These are phyloP conservation scores for Drosophila micromelanica DNA, from an alignment of 1,140 invertebrate genomes.

Conservation along the genomic window DNA sequence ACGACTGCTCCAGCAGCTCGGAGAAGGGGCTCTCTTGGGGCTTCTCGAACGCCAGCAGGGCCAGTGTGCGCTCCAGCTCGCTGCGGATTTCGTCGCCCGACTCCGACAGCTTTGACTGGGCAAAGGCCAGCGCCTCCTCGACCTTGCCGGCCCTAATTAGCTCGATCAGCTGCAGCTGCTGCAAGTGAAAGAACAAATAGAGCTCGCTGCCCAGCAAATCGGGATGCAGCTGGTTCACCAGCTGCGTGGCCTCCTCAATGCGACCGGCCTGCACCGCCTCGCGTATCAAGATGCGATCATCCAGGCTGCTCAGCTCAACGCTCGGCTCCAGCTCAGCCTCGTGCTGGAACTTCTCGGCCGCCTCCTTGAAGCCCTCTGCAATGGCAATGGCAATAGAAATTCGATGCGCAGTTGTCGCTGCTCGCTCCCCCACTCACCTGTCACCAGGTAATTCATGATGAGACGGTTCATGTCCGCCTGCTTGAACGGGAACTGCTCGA, in stretches of 20 bases:
- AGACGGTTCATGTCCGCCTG: constrained; percentile 97
- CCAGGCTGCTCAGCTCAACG: constrained; percentile 94
- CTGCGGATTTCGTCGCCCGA: constrained; percentile 92
- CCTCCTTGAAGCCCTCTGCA: constrained; percentile 98
- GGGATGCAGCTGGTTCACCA: constrained; percentile 97
- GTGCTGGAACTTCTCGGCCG: constrained; percentile 97
- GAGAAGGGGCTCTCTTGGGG: constrained; percentile 97
- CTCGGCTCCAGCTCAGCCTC: constrained; percentile 95
- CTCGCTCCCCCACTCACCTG: constrained; percentile 83
- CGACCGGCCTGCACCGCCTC: constrained; percentile 97
- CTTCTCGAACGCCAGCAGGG: constrained; percentile 98
- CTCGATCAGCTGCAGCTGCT: constrained; percentile 98
- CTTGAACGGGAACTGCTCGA: constrained; percentile 93
- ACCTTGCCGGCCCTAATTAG: constrained; percentile 94
- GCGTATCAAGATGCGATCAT: constrained; percentile 96
- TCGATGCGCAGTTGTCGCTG: background rate
- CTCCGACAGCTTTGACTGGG: constrained; percentile 96
- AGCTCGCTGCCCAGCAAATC: constrained; percentile 97
- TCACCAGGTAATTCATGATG: constrained; percentile 99
- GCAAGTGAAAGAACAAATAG: constrained; percentile 97
- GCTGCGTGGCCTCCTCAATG: constrained; percentile 95
- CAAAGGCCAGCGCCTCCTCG: constrained; percentile 98
- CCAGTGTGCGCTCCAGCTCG: constrained; percentile 94
- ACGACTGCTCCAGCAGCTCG: constrained; percentile 95
- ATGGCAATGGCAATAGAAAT: background rate